These are phyloP conservation scores for Palythoa heliodiscus DNA, from an alignment of 92 coral and sea anemone genomes.

Conservation along the genomic window DNA sequence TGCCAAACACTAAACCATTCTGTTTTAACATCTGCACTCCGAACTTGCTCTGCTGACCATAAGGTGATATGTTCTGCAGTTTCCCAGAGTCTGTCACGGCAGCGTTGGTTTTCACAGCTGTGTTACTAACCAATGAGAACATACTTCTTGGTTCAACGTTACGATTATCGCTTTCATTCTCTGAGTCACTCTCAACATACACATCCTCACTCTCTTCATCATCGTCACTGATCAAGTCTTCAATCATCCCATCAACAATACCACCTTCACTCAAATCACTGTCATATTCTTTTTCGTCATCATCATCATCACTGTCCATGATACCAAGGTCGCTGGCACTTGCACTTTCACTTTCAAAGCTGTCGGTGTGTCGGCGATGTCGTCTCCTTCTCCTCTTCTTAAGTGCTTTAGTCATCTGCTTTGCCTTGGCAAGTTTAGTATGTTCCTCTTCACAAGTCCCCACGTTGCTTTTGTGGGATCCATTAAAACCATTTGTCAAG, in stretches of 20 bases:
- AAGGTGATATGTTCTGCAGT: constrained; percentile 31
- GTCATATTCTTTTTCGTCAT: constrained; percentile 53
- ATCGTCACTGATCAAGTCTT: constrained; percentile 74
- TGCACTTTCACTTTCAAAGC: constrained; percentile 76
- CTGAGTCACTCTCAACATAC: constrained; percentile 84
- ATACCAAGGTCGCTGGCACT: constrained; percentile 84
- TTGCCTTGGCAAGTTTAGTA: constrained; percentile 62
- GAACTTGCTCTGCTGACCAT: constrained; percentile 42
- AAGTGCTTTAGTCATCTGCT: constrained; percentile 68
- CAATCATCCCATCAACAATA: constrained; percentile 69
- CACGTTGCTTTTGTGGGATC: constrained; percentile 21
- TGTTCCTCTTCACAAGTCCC: constrained; percentile 41
- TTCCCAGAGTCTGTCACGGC: constrained; percentile 61
- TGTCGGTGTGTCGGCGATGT: constrained; percentile 66
- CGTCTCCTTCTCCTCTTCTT: constrained; percentile 90
- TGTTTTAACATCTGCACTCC: constrained; percentile 47
- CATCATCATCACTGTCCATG: constrained; percentile 66
- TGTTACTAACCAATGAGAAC: constrained; percentile 47
- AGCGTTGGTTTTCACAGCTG: constrained; percentile 11
- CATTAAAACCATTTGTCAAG: constrained; percentile 51
- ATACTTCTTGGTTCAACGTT: constrained; percentile 49
- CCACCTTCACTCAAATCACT: constrained; percentile 99
- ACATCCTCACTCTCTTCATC: constrained; percentile 94
- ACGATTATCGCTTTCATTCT: constrained; percentile 48
- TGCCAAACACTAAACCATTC: constrained; percentile 74